A percentile compares a stretch with the other conserved stretches of the same genome.
Evolutionary conservation across 2,797 vertebrate genomes (phyloP).

Genomic region (Paguma larvata): DNA sequence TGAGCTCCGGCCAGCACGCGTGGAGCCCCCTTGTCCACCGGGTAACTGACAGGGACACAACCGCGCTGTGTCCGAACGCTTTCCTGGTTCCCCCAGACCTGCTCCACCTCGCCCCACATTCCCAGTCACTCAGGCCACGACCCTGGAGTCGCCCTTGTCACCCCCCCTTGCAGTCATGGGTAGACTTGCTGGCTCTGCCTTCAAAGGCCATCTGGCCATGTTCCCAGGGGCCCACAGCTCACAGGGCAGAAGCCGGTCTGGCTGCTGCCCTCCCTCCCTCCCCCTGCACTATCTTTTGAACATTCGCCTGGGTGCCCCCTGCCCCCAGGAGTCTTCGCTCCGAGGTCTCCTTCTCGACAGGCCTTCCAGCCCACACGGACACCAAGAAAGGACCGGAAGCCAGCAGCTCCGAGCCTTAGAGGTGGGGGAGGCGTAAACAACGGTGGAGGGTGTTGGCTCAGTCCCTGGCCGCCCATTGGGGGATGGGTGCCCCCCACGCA

Average conservation of each 20-base stretch:
- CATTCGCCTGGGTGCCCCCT: rapidly evolving
- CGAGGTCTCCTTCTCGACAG: rapidly evolving
- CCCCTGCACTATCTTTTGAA: neutral
- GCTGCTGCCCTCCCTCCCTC: rapidly evolving
- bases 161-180: no score
- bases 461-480: rapidly evolving
- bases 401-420: no score
- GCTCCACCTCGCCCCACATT: rapidly evolving
- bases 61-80: rapidly evolving
- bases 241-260: neutral
- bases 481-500: neutral
- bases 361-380: neutral
- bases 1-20: rapidly evolving
- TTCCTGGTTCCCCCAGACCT: neutral
- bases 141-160: neutral
- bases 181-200: neutral
- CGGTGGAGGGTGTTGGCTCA: rapidly evolving
- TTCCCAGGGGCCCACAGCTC: rapidly evolving
- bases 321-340: neutral
- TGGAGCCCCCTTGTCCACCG: rapidly evolving
- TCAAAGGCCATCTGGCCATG: rapidly evolving
- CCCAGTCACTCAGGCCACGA: neutral
- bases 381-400: rapidly evolving
- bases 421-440: no score
- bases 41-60: rapidly evolving